Evolutionary conservation across 2,113 vertebrate species (phyloP).

Genomic region (Cinclus cinclus): DNA sequence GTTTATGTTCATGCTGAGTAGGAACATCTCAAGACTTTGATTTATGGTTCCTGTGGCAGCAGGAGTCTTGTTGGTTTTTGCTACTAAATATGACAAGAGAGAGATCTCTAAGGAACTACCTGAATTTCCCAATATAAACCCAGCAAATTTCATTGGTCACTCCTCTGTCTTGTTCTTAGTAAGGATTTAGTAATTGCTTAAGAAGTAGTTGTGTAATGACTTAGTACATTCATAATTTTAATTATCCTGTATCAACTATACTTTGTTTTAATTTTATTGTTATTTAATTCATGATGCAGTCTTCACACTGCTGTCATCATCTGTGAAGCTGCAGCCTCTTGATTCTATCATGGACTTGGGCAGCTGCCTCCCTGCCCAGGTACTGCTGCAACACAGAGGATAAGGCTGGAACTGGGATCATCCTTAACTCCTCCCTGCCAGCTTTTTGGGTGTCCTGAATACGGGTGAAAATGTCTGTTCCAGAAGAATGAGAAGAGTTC

Average conservation of each 20-base stretch:
- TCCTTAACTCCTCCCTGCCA: background rate
- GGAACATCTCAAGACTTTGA: background rate
- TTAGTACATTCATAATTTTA: background rate
- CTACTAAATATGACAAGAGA: background rate
- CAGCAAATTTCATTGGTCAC: background rate
- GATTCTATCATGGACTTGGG: background rate
- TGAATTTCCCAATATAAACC: background rate
- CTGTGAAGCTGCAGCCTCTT: background rate
- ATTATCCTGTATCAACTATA: background rate
- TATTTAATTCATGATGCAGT: background rate
- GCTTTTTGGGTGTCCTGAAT: background rate
- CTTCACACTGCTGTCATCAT: background rate
- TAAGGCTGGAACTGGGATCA: background rate
- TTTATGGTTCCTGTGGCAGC: background rate
- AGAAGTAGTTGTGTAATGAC: background rate
- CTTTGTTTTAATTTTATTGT: background rate
- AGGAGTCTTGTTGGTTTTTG: background rate
- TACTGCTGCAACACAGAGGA: background rate
- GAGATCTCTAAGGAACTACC: background rate
- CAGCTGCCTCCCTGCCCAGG: background rate
- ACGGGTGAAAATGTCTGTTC: background rate
- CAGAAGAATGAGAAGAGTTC: background rate
- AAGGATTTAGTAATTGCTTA: background rate
- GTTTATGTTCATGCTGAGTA: rapidly evolving
- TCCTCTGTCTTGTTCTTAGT: background rate